Base-by-base conservation (phyloP, 1,140 invertebrate species). In the Oedothorax gibbosus region DNA sequence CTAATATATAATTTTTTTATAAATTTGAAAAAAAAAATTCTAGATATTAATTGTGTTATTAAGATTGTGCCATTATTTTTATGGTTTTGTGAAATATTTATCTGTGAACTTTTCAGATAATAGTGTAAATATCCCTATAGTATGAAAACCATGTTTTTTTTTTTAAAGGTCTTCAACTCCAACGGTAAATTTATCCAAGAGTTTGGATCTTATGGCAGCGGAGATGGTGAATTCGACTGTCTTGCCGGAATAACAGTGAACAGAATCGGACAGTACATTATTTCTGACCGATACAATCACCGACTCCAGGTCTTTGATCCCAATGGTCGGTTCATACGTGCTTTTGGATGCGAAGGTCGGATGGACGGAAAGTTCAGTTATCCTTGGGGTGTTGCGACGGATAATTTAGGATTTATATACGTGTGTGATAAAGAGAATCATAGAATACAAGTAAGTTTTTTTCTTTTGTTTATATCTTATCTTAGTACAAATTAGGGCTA, bases 401-500 rank as follows among this genome's bases (percentile, higher is more conserved):
- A 99, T 90, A 96, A 96, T 73, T 93, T 98, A 88, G 98, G 98
- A 88, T 98, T 98, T 91, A 99, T 99, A 89, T 99, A 99, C 90
- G 97, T 99, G 69, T 99, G 97, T 92, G 98, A 99, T 92, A 99
- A 99, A 92, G 97, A 99, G 92, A 98, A 98, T 92, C 96, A 98
- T 91, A 93, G 97, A 91, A 94, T 98, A 85, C 90, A 89, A 78
- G 85, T 83, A 57, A 81, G 50, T 18, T 9, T 5, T 10, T 68
- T 35, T 35, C 35, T 2, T 35, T 2, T 35, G 35, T 2, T 35
- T 35, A 35, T 35, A 35, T 35, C 35, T 35, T 35, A 5, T 35
- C 35, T 35, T 35, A 1, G 35, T 2, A 35, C 35, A 35, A 35
- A 5, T 35, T 35, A 35, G 5, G 35, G 35, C 1, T 2, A 35